A percentile compares a stretch with the other conserved stretches of the same genome.
phyloP scores from a whole-genome alignment of 2,113 vertebrate species.

The Oostethus manadensis region DNA sequence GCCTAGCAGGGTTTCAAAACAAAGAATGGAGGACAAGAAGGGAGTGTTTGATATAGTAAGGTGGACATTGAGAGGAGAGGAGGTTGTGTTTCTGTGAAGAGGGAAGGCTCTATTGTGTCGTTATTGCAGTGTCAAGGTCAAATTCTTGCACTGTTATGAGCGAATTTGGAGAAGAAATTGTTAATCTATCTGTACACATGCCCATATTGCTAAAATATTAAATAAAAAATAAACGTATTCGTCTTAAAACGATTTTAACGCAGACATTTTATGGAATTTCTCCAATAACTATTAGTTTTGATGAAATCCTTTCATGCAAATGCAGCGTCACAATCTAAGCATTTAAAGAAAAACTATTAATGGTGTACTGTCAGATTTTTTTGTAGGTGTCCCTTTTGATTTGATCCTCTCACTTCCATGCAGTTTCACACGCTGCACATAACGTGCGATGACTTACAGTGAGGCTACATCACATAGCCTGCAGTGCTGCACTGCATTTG shows the following conservation, averaged over 20 bases:
- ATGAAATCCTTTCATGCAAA: background rate
- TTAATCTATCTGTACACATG: background rate
- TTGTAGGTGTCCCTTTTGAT: background rate
- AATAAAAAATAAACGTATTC: background rate
- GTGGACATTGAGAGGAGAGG: conserved; percentile 2
- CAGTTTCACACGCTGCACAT: conserved; percentile 3
- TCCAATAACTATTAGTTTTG: too few relatives aligned
- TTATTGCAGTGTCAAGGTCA: background rate
- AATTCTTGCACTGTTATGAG: background rate
- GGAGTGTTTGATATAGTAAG: conserved; percentile 7
- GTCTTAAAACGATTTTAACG: background rate
- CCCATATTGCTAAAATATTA: background rate
- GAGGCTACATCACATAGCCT: conserved; percentile 32
- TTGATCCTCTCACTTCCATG: conserved; percentile 1
- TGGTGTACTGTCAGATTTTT: background rate
- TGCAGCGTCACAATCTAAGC: background rate
- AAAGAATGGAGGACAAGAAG: background rate
- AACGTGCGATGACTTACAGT: conserved; percentile 13
- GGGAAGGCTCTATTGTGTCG: background rate
- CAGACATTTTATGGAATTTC: too few relatives aligned
- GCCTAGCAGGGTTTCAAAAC: conserved; percentile 9
- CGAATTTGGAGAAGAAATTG: background rate
- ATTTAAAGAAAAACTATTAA: background rate
- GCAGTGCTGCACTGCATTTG: conserved; percentile 41
- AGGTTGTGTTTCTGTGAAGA: conserved; percentile 21